These are phyloP conservation scores for Podiceps cristatus DNA, from an alignment of 2,113 vertebrate species.

Conservation along the genomic window DNA sequence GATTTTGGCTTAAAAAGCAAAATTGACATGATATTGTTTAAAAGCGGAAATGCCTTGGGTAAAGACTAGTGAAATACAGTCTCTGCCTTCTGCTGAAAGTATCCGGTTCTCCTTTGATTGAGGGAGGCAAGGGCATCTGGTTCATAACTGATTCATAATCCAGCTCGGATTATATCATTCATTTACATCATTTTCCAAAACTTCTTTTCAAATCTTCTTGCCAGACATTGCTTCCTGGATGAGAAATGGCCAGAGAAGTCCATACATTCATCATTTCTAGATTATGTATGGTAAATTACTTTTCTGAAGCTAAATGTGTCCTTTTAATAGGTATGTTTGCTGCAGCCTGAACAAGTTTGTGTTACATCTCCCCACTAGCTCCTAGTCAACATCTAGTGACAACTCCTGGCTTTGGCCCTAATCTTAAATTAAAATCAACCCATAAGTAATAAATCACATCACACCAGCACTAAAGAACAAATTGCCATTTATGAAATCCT, in stretches of 20 bases:
- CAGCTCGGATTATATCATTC: not conserved
- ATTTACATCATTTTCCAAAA: not conserved
- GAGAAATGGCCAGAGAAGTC: not conserved
- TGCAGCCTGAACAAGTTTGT: not conserved
- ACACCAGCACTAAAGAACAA: not conserved
- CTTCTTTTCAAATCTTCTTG: not conserved
- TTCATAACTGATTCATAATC: not conserved
- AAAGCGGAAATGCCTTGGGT: not conserved
- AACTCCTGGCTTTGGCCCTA: not conserved
- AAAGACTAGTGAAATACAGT: not conserved
- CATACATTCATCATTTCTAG: not conserved
- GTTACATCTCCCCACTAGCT: not conserved
- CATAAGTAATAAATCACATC: not conserved
- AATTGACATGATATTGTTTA: not conserved
- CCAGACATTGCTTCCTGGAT: not conserved
- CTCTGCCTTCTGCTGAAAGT: not conserved
- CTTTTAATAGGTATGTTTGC: not conserved
- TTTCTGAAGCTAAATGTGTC: not conserved
- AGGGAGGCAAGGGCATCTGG: not conserved
- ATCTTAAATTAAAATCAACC: not conserved
- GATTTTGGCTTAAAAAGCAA: not conserved
- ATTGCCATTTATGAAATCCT: not conserved
- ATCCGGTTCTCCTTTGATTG: not conserved
- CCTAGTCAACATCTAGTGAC: not conserved
- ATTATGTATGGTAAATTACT: not conserved